phyloP scores from a whole-genome alignment of 92 coral and sea anemone genomes.

The Zoanthus sociatus region DNA sequence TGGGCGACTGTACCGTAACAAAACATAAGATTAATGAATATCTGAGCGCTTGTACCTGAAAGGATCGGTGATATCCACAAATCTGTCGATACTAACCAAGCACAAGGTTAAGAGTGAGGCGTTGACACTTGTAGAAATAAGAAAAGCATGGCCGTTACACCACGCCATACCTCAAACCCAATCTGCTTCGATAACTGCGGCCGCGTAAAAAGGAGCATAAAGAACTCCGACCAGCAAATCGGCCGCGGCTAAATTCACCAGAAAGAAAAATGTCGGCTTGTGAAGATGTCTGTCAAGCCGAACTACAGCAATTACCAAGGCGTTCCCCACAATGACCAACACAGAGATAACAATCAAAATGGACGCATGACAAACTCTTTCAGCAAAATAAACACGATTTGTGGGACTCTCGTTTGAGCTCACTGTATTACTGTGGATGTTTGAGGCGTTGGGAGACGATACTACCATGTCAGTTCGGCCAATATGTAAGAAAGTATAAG shows the following conservation, averaged over 20 bases:
- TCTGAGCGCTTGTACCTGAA: conserved; percentile 31
- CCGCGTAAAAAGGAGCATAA: conserved; percentile 63
- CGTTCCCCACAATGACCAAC: conserved; percentile 57
- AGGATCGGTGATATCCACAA: conserved; percentile 58
- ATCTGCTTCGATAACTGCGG: conserved; percentile 50
- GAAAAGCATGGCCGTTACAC: conserved; percentile 62
- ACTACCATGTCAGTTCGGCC: background rate
- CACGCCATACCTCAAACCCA: conserved; percentile 54
- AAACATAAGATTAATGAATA: too few species aligned
- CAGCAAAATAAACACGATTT: background rate
- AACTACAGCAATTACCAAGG: conserved; percentile 55
- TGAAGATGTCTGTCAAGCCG: conserved; percentile 60
- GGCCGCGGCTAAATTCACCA: conserved; percentile 64
- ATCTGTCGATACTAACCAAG: conserved; percentile 66
- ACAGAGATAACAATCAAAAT: conserved; percentile 48
- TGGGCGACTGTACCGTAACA: too few species aligned
- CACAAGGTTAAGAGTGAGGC: conserved; percentile 61
- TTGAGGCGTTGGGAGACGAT: background rate
- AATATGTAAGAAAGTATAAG: background rate
- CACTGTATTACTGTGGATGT: background rate
- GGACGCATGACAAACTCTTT: conserved; percentile 39
- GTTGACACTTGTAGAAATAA: conserved; percentile 64
- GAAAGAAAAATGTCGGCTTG: conserved; percentile 67
- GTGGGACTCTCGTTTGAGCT: background rate
- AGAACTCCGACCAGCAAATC: conserved; percentile 53